Base-by-base conservation (phyloP, 2,113 vertebrate species). In the Brienomyrus brachyistius region DNA sequence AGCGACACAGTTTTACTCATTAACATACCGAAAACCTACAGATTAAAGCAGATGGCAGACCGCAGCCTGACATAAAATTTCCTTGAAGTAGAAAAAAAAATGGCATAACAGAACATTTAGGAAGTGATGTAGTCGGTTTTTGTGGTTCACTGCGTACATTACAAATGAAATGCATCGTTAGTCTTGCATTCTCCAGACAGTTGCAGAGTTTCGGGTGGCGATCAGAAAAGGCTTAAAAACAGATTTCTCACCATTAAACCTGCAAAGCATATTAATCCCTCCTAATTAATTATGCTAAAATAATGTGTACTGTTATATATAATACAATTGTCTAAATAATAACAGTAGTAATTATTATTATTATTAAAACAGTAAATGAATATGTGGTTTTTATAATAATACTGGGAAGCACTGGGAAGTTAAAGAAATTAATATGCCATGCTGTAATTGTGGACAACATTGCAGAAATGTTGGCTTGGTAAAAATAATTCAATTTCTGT, bases 31-130 rank as follows among this genome's bases (percentile, higher is more conserved):
- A 84, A 84, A 84, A 84, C 45, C 77, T 82, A 48, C 40, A 84
- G 40, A 48, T 84, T 84, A 84, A 84, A 47, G 82, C 40, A 84
- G 82, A 47, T 84, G 82, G 82, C 82, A 84, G 82, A 48, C 82
- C 23, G 15, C 82, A 84, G 82, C 40, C 82, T 84, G 21, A 48
- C 82, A 84, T 84, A 84, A 45, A 84, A 43, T 45, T 84, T 84
- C n/a, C 82, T n/a, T 84, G 45, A 48, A 84, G 45, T 48, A 47
- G 80, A 48, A 56, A 48, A 83, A 47, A 84, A 84, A 84, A n/a
- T 2, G 27, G 82, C 45, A 84, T 23, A 84, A 84, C 19, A 84
- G 19, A 48, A 45, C 45, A 47, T 45, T 48, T 84, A 47, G 23
- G 82, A 48, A 48, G 82, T 82, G 77, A 82, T 82, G 43, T 23